Evolutionary conservation across 2,113 vertebrate species (phyloP), one percentile per base, ranked within the genome.

Genomic region (Uria lomvia): DNA sequence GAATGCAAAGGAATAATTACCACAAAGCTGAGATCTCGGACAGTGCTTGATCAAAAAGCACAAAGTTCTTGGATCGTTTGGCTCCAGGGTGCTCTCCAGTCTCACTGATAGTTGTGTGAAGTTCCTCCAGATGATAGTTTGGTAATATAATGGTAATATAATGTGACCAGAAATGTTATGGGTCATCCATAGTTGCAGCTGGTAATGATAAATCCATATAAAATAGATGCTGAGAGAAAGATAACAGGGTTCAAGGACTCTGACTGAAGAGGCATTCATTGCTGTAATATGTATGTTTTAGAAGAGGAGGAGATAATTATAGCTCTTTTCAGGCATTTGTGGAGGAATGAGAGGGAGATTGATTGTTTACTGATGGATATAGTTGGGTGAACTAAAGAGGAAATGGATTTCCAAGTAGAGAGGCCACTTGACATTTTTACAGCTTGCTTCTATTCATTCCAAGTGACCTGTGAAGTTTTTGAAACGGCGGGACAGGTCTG

Each of bases 381-480:
- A 96, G 76, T 13, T 91, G 88, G 63, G 50, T 88, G 82, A 88
- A 94, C 82, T 78, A 77, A 78, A 92, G 94, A 96, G 94, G 95
- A 97, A 96, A 74, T 92, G 71, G 89, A 85, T 95, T 95, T 91
- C 77, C 78, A 92, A 92, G 86, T 55, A 58, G 89, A 92, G 86
- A 85, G 73, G 62, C 77, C 87, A 97, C 97, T 96, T 92, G 91
- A 97, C 94, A 59, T 30, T 95, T 96, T 90, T 95, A 96, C 89
- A 88, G 92, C 95, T 92, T 68, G 60, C 36, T 86, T 45, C 86
- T 84, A 84, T 84, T 96, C 75, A 91, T 93, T 71, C 67, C 55
- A 75, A 94, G 76, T 91, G 92, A 95, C 92, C 94, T 94, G 84
- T 62, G 45, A 95, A 91, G 86, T 53, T 95, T 84, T 85, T 32